Conservation (phyloP, 2,888 invertebrate genomes). For the Pelosia muscerda region DNA sequence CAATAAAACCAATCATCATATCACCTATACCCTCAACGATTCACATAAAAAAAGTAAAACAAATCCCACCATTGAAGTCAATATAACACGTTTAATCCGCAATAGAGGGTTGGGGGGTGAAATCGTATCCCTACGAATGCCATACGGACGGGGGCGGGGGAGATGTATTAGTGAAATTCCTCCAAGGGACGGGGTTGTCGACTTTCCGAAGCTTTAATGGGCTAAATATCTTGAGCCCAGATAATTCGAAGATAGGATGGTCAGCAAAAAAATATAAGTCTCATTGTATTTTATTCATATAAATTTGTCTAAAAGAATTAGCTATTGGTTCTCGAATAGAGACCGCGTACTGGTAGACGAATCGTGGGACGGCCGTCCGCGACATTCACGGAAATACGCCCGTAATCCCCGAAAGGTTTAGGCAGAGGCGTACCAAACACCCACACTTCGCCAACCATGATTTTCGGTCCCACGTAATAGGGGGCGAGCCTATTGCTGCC, state of each 20-base stretch:
- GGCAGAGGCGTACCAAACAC: too few relatives aligned
- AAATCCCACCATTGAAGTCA: constrained; percentile 55
- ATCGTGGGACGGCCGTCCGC: too few relatives aligned
- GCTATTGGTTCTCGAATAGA: too few relatives aligned
- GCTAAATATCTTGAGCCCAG: constrained; percentile 83
- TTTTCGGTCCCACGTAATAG: not conserved
- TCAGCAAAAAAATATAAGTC: constrained; percentile 44
- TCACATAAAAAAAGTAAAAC: constrained; percentile 23
- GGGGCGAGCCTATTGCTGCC: not conserved
- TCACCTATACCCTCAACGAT: not conserved
- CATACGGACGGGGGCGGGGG: constrained; percentile 42
- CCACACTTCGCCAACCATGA: too few relatives aligned
- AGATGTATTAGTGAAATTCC: constrained; percentile 77
- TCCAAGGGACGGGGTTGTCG: constrained; percentile 54
- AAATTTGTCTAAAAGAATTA: too few relatives aligned
- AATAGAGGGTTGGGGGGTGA: constrained; percentile 38
- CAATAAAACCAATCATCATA: not conserved
- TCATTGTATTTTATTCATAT: constrained; percentile 7
- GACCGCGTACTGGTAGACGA: too few relatives aligned
- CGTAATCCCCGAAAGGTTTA: too few relatives aligned
- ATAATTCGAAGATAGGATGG: constrained; percentile 71
- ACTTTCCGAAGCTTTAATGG: constrained; percentile 82
- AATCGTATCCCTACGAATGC: constrained; percentile 48
- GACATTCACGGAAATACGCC: too few relatives aligned
- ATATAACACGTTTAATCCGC: constrained; percentile 60